Evolutionary conservation across 1,140 invertebrate species (phyloP).

Genomic region (Apolygus lucorum): DNA sequence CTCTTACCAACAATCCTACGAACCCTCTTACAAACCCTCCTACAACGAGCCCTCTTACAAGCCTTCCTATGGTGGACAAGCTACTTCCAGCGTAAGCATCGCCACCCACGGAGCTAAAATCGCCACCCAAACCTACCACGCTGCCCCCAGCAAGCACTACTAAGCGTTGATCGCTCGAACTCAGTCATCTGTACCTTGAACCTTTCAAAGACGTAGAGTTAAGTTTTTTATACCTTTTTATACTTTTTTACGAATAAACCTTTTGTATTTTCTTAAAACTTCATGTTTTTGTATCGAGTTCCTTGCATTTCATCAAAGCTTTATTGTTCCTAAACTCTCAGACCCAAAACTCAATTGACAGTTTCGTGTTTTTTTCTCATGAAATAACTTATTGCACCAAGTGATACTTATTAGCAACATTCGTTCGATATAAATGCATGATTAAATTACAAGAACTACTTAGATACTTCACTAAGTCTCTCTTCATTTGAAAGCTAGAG

Average conservation of each 20-base stretch:
- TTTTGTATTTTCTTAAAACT: neutral
- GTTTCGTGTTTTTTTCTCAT: too few relatives aligned
- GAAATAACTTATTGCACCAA: too few relatives aligned
- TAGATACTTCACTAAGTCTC: too few relatives aligned
- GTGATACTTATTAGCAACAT: too few relatives aligned
- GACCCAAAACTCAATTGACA: too few relatives aligned
- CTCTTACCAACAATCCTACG: neutral
- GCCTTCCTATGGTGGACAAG: neutral
- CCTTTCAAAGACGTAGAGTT: too few relatives aligned
- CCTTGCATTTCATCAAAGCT: too few relatives aligned
- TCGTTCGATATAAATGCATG: too few relatives aligned
- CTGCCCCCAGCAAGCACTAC: neutral
- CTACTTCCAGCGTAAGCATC: conserved; percentile 9
- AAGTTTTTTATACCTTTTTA: neutral
- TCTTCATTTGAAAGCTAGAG: too few relatives aligned
- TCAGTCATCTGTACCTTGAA: neutral
- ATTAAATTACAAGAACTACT: too few relatives aligned
- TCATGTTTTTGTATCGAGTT: neutral
- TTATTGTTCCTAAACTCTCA: too few relatives aligned
- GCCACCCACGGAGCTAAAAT: conserved; percentile 9
- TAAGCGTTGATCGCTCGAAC: neutral
- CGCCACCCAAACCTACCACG: conserved; percentile 4
- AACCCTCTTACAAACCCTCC: neutral
- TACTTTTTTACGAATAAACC: neutral
- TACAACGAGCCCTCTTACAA: conserved; percentile 14